Percentiles rank a stretch among this genome's conserved stretches.
Conservation (phyloP, 2,888 invertebrate species). For the Tubulanus polymorphus region DNA sequence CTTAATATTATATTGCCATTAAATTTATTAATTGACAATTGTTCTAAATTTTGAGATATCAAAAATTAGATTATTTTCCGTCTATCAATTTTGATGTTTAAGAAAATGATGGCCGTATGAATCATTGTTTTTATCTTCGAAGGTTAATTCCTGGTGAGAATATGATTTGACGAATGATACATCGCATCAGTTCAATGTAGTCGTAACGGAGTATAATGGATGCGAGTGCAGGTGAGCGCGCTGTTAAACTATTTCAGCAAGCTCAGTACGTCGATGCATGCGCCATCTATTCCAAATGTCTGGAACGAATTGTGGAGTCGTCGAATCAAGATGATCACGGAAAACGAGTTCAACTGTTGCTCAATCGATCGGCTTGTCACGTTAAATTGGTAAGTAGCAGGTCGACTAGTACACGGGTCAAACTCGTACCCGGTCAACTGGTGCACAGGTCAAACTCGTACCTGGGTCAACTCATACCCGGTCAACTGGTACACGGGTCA, state of each 20-base stretch:
- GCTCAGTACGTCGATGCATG: conserved; percentile 14
- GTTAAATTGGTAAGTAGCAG: conserved; percentile 15
- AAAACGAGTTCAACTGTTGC: conserved; percentile 10
- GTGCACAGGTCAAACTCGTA: neutral
- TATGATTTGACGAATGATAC: too few relatives aligned
- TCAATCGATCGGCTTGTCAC: conserved; percentile 17
- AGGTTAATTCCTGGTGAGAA: too few relatives aligned
- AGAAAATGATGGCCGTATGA: too few relatives aligned
- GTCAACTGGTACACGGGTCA: too few relatives aligned
- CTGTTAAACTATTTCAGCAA: conserved; percentile 12
- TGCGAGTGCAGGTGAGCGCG: conserved; percentile 4
- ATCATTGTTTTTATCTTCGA: too few relatives aligned
- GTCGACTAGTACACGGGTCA: neutral
- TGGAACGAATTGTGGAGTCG: conserved; percentile 4
- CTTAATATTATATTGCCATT: too few relatives aligned
- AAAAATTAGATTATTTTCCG: too few relatives aligned
- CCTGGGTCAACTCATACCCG: neutral
- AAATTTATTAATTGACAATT: too few relatives aligned
- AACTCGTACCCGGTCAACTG: neutral
- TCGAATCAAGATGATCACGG: neutral
- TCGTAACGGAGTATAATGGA: conserved; percentile 9
- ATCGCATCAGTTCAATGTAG: neutral
- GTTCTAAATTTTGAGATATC: too few relatives aligned
- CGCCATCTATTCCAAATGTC: conserved; percentile 10
- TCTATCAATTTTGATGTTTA: too few relatives aligned